Conservation (phyloP, 2,888 invertebrate species). For the Clunio marinus region DNA sequence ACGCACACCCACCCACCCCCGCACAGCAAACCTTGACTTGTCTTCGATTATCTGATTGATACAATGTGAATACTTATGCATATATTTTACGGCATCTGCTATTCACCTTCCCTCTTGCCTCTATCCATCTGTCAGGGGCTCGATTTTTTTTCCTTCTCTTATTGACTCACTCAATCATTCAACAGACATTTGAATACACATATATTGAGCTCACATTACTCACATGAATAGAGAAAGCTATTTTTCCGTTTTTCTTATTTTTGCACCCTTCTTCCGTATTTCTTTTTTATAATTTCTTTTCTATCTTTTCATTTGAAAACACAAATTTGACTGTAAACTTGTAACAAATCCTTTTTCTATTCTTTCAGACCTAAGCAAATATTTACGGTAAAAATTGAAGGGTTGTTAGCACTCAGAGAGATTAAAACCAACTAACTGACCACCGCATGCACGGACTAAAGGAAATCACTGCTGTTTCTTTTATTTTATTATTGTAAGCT, state of each 20-base stretch:
- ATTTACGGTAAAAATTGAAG: slow-evolving; percentile 1
- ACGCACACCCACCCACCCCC: neutral
- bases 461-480: neutral
- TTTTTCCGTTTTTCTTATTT: neutral
- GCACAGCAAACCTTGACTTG: neutral
- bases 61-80: too few relatives aligned
- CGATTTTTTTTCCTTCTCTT: slow-evolving; percentile 6
- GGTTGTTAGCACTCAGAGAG: slow-evolving; percentile 28
- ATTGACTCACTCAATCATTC: slow-evolving; percentile 39
- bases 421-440: slow-evolving; percentile 39
- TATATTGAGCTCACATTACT: slow-evolving; percentile 25
- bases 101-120: neutral
- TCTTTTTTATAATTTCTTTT: neutral
- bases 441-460: neutral
- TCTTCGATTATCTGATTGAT: slow-evolving; percentile 32
- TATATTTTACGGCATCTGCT: slow-evolving; percentile 19
- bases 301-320: too few relatives aligned
- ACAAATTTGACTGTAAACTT: slow-evolving; percentile 5
- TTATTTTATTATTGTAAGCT: too few relatives aligned
- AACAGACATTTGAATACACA: slow-evolving; percentile 18
- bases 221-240: slow-evolving; percentile 23
- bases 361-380: slow-evolving; percentile 7
- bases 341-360: slow-evolving; percentile 7
- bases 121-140: too few relatives aligned
- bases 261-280: neutral